These are phyloP conservation scores for Nipponacmea schrenckii DNA, from an alignment of 2,888 invertebrate genomes.

Conservation along the genomic window DNA sequence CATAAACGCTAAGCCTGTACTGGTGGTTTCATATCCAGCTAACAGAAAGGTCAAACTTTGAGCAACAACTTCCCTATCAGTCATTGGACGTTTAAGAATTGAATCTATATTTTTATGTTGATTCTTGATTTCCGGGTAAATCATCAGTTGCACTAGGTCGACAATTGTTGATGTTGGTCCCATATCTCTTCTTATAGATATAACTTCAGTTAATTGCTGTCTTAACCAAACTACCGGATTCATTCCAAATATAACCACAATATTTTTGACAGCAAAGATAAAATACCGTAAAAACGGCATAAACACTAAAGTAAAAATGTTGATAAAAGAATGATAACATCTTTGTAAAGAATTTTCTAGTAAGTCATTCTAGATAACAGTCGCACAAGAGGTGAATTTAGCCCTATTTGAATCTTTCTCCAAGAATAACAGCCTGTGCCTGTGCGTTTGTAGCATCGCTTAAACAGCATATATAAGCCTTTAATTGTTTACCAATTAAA, in stretches of 20 bases:
- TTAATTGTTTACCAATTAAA: too few species aligned
- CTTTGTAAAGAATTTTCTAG: not conserved
- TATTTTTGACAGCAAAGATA: slow-evolving; percentile 55
- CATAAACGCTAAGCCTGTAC: slow-evolving; percentile 69
- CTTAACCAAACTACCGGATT: slow-evolving; percentile 57
- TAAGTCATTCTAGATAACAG: not conserved
- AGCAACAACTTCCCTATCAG: slow-evolving; percentile 58
- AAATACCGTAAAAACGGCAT: slow-evolving; percentile 50
- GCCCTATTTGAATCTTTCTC: too few species aligned
- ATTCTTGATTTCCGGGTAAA: slow-evolving; percentile 58
- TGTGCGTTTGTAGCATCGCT: too few species aligned
- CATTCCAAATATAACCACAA: slow-evolving; percentile 56
- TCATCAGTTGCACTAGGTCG: slow-evolving; percentile 68
- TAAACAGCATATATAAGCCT: too few species aligned
- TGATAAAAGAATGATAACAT: not conserved
- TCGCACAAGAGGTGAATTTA: not conserved
- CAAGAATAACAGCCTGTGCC: too few species aligned
- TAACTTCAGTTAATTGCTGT: slow-evolving; percentile 48
- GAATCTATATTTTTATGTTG: not conserved
- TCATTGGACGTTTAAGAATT: slow-evolving; percentile 32
- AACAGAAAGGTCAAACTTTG: slow-evolving; percentile 69
- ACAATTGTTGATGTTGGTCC: slow-evolving; percentile 43
- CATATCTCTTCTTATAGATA: slow-evolving; percentile 45
- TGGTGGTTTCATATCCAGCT: slow-evolving; percentile 72
- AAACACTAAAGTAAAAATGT: slow-evolving; percentile 44